Percentiles rank a stretch among this genome's conserved stretches.
Evolutionary conservation across 2,888 invertebrate species (phyloP).

Genomic region (Parascotia fuliginaria): DNA sequence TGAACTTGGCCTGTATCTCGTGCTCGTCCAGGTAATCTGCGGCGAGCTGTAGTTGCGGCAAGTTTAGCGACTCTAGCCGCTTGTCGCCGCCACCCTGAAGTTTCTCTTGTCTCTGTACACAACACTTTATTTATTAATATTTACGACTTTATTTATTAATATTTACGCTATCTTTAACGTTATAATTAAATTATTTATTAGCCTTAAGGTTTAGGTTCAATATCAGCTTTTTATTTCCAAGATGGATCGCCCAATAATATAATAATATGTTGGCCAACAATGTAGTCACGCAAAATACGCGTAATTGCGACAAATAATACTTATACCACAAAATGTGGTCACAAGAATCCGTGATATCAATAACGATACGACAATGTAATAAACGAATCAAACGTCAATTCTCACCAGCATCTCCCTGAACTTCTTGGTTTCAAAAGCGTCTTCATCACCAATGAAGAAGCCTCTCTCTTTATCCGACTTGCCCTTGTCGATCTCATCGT

Average conservation of each 20-base stretch:
- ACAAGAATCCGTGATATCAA: too few relatives aligned
- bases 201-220: too few relatives aligned
- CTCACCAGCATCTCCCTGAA: slow-evolving; percentile 75
- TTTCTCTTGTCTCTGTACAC: slow-evolving; percentile 57
- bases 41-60: slow-evolving; percentile 90
- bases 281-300: too few relatives aligned
- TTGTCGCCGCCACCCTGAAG: slow-evolving; percentile 73
- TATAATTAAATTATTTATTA: too few relatives aligned
- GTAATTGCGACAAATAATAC: too few relatives aligned
- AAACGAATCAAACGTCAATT: neutral
- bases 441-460: slow-evolving; percentile 92
- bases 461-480: slow-evolving; percentile 86
- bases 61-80: slow-evolving; percentile 90
- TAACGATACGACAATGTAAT: too few relatives aligned
- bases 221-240: too few relatives aligned
- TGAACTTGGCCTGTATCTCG: slow-evolving; percentile 94
- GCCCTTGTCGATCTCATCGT: slow-evolving; percentile 92
- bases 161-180: too few relatives aligned
- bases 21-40: slow-evolving; percentile 95
- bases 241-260: too few relatives aligned
- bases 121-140: neutral
- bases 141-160: too few relatives aligned
- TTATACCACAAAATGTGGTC: too few relatives aligned
- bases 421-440: slow-evolving; percentile 83
- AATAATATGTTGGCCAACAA: too few relatives aligned